phyloP scores from a whole-genome alignment of 1,140 invertebrate genomes.

The Drosophila teissieri region DNA sequence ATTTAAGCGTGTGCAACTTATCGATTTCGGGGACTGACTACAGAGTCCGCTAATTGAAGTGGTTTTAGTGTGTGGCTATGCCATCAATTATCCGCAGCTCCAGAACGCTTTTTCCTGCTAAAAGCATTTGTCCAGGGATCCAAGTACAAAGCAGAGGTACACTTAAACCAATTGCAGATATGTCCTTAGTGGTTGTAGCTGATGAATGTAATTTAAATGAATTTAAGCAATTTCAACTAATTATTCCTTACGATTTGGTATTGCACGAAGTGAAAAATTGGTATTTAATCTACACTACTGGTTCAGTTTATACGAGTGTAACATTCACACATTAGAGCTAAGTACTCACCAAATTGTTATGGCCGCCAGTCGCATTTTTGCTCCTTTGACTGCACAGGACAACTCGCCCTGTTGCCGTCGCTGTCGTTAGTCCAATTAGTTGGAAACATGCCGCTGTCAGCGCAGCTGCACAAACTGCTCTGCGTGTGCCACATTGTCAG shows the following conservation, averaged over 20 bases:
- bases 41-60: conserved; percentile 71
- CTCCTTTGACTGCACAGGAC: conserved; percentile 8
- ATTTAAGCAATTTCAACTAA: too few species aligned
- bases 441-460: conserved; percentile 36
- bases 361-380: conserved; percentile 10
- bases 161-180: background rate
- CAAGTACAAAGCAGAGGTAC: conserved; percentile 1
- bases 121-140: conserved; percentile 11
- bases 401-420: background rate
- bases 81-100: conserved; percentile 71
- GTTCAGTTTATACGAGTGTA: conserved; percentile 8
- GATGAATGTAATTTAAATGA: too few species aligned
- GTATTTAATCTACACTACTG: background rate
- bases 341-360: conserved; percentile 67
- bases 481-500: conserved; percentile 53
- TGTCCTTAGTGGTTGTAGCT: background rate
- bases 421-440: conserved; percentile 35
- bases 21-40: conserved; percentile 57
- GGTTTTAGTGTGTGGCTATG: conserved; percentile 48
- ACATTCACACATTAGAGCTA: conserved; percentile 58
- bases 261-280: background rate
- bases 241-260: too few species aligned
- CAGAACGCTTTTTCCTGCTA: conserved; percentile 51
- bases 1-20: conserved; percentile 72
- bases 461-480: conserved; percentile 28